These are phyloP conservation scores for Anolis carolinensis DNA, from an alignment of 2,113 vertebrate species.

Conservation along the genomic window DNA sequence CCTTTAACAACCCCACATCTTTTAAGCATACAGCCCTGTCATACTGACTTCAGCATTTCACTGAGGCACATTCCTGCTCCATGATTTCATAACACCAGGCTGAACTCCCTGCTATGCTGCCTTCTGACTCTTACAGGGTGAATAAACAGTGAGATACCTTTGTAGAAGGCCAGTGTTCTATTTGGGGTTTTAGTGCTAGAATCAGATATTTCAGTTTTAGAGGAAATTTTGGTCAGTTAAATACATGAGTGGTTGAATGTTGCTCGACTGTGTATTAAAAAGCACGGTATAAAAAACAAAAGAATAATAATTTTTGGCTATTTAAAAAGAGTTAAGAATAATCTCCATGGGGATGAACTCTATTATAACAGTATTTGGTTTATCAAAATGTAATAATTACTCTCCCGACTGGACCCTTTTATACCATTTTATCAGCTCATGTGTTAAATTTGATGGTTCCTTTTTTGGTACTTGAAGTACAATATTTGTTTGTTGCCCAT, in stretches of 20 bases:
- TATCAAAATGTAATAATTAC: not conserved
- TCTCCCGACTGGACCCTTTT: not conserved
- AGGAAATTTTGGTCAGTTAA: slow-evolving; percentile 59
- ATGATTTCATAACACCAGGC: slow-evolving; percentile 79
- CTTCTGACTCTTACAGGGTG: slow-evolving; percentile 66
- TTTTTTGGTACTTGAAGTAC: not conserved
- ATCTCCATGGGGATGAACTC: not conserved
- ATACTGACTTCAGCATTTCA: slow-evolving; percentile 65
- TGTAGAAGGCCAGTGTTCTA: slow-evolving; percentile 60
- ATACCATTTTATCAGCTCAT: not conserved
- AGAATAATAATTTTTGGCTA: not conserved
- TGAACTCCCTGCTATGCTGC: slow-evolving; percentile 72
- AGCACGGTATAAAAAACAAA: too few species aligned
- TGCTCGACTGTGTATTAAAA: too few species aligned
- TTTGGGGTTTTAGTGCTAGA: slow-evolving; percentile 75
- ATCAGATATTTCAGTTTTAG: slow-evolving; percentile 60
- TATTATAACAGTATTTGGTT: not conserved
- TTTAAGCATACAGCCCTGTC: slow-evolving; percentile 65
- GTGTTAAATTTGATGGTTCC: not conserved
- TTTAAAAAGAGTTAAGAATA: not conserved
- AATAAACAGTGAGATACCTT: slow-evolving; percentile 72
- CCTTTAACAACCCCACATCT: slow-evolving; percentile 65
- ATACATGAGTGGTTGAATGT: too few species aligned
- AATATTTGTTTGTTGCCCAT: not conserved
- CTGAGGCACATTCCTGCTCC: slow-evolving; percentile 74